Evolutionary conservation across 2,113 vertebrate species (phyloP).

Genomic region (Lichenostomus cassidix): DNA sequence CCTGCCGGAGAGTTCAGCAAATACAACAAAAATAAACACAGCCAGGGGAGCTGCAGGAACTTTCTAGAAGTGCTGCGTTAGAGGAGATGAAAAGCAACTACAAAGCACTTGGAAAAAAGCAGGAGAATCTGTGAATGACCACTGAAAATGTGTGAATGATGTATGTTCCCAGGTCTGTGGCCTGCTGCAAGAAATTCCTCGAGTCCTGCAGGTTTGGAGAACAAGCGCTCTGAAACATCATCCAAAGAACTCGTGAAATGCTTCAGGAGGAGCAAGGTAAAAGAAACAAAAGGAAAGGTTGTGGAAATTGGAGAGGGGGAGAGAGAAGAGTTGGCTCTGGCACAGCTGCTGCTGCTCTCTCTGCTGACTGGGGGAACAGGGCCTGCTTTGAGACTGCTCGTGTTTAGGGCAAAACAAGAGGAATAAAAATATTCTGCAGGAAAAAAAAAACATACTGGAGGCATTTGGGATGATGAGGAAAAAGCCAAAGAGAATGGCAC

Average conservation of each 20-base stretch:
- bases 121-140: background rate
- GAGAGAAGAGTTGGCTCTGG: background rate
- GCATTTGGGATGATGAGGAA: background rate
- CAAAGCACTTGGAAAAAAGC: background rate
- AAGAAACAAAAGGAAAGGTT: background rate
- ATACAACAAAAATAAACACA: background rate
- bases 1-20: background rate
- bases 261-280: conserved; percentile 82
- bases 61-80: background rate
- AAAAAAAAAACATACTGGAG: background rate
- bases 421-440: background rate
- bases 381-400: accelerated
- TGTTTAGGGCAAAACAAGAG: background rate
- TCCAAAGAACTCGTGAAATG: conserved; percentile 56
- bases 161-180: conserved; percentile 38
- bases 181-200: background rate
- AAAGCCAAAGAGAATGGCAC: background rate
- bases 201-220: background rate
- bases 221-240: background rate
- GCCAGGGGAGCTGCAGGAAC: background rate
- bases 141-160: background rate
- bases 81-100: background rate
- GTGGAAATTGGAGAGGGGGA: background rate
- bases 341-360: background rate
- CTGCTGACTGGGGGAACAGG: background rate